phyloP scores from a whole-genome alignment of 2,113 vertebrate species.

The Lathamus discolor region DNA sequence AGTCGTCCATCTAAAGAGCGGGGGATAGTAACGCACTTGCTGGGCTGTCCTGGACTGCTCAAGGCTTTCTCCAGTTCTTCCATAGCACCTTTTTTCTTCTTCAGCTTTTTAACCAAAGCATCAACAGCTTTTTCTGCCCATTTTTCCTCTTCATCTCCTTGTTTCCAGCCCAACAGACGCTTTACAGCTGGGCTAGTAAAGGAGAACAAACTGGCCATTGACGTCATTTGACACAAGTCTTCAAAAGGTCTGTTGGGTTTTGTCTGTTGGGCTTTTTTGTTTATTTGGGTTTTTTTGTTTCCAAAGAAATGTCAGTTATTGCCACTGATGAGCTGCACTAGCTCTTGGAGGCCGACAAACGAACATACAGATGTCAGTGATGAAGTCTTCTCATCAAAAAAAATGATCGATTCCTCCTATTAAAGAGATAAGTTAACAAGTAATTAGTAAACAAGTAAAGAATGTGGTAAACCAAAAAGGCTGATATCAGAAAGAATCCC shows the following conservation, averaged over 20 bases:
- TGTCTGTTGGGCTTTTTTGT: not conserved
- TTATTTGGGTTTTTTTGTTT: not conserved
- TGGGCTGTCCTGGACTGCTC: conserved; percentile 95
- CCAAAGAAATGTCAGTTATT: conserved; percentile 46
- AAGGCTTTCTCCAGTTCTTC: conserved; percentile 98
- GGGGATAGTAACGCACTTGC: conserved; percentile 98
- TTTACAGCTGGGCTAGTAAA: conserved; percentile 99
- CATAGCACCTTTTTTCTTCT: conserved; percentile 99
- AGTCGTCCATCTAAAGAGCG: conserved; percentile 94
- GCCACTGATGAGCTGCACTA: not conserved
- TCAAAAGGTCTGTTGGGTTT: conserved; percentile 48
- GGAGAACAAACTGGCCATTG: conserved; percentile 99
- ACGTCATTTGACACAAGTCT: conserved; percentile 83
- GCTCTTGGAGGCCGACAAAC: conserved; percentile 19
- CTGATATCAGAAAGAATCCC: not conserved
- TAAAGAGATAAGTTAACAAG: not conserved
- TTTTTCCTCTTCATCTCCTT: conserved; percentile 99
- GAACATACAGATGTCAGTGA: not conserved
- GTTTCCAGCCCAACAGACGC: conserved; percentile 97
- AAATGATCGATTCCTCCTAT: not conserved
- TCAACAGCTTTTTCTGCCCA: conserved; percentile 99
- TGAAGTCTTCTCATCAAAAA: conserved; percentile 19
- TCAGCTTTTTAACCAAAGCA: conserved; percentile 96
- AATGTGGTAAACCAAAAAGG: not conserved
- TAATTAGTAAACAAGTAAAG: not conserved